phyloP scores from a whole-genome alignment of 2,888 invertebrate species.

The Galerucella nymphaeae region DNA sequence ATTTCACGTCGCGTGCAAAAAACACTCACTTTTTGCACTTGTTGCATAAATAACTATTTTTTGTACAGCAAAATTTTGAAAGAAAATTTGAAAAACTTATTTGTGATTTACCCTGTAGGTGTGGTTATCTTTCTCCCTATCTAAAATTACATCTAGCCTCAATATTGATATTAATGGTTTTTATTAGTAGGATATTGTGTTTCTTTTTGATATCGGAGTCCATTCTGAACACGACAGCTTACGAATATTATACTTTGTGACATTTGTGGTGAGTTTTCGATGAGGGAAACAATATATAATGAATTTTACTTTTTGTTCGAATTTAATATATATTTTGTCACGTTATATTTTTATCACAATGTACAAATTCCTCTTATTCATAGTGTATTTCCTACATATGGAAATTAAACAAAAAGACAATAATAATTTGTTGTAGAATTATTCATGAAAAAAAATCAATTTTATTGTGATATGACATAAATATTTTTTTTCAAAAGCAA shows the following conservation, averaged over 20 bases:
- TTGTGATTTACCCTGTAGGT: slow-evolving; percentile 8
- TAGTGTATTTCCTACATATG: no score
- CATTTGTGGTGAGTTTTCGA: slow-evolving; percentile 20
- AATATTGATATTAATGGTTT: slow-evolving; percentile 46
- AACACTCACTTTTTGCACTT: no score
- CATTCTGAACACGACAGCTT: slow-evolving; percentile 41
- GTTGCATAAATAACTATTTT: no score
- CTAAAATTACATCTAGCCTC: slow-evolving; percentile 43
- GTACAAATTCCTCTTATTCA: no score
- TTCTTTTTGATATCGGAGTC: slow-evolving; percentile 38
- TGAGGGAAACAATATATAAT: slow-evolving; percentile 14
- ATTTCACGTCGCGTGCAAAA: no score
- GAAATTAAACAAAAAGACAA: no score
- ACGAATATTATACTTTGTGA: slow-evolving; percentile 27
- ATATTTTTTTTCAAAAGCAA: slow-evolving; percentile 46
- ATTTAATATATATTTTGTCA: background rate
- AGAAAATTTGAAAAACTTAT: no score
- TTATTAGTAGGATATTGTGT: slow-evolving; percentile 46
- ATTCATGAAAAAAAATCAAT: no score
- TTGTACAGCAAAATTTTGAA: no score
- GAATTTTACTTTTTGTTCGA: slow-evolving; percentile 4
- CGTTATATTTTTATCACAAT: background rate
- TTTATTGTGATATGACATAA: no score
- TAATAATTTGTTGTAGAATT: no score
- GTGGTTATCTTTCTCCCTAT: slow-evolving; percentile 40